phyloP scores from a whole-genome alignment of 2,888 invertebrate genomes.

The Ceraclea dissimilis region DNA sequence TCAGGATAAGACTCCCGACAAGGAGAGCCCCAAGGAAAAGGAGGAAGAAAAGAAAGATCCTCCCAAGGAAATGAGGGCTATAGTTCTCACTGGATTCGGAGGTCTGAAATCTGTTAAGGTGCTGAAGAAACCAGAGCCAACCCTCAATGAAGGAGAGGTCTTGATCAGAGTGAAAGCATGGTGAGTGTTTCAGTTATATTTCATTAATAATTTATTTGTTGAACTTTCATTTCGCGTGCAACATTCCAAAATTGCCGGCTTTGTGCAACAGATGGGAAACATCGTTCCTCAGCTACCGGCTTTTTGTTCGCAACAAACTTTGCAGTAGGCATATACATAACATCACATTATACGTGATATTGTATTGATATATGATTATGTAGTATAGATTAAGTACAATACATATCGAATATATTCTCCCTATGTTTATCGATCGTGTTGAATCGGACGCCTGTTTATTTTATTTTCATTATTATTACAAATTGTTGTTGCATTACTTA shows the following conservation, averaged over 20 bases:
- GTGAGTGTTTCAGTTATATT: conserved; percentile 49
- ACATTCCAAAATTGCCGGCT: neutral
- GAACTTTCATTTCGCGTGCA: neutral
- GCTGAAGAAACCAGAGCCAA: conserved; percentile 70
- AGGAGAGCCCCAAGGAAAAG: conserved; percentile 36
- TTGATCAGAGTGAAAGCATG: conserved; percentile 79
- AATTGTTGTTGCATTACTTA: conserved; percentile 1
- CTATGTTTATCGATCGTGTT: neutral
- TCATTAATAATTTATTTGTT: neutral
- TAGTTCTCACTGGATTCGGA: conserved; percentile 78
- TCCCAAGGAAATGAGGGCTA: conserved; percentile 78
- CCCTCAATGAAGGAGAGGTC: conserved; percentile 65
- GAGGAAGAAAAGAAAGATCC: conserved; percentile 46
- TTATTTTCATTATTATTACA: neutral
- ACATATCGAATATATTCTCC: neutral
- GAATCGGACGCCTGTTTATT: neutral
- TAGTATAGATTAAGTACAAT: too few relatives aligned
- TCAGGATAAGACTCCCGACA: conserved; percentile 46
- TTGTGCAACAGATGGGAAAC: conserved; percentile 14
- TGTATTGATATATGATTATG: too few relatives aligned
- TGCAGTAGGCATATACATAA: too few relatives aligned
- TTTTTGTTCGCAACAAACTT: neutral
- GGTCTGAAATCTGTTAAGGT: conserved; percentile 80
- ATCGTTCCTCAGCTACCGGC: conserved; percentile 1
- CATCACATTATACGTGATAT: too few relatives aligned